A percentile compares a stretch with the other conserved stretches of the same genome.
These are phyloP conservation scores for Anastrepha ludens DNA, from an alignment of 1,140 invertebrate genomes.

Conservation along the genomic window DNA sequence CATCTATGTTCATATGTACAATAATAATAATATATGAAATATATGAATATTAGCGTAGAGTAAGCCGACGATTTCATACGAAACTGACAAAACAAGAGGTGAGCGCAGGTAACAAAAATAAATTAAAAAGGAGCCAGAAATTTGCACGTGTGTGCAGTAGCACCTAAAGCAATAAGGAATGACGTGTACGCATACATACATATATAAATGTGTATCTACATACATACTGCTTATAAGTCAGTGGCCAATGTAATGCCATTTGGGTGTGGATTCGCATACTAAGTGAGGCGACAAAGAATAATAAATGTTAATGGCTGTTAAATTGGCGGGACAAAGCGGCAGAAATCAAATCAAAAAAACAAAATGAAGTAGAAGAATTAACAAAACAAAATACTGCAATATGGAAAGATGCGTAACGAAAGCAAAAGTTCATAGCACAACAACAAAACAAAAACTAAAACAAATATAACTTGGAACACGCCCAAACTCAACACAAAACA, in stretches of 20 bases:
- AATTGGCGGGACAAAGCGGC: not conserved
- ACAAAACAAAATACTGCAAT: not conserved
- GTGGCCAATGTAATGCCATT: not conserved
- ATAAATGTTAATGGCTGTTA: not conserved
- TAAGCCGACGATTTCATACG: no score
- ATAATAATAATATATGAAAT: no score
- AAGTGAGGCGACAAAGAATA: not conserved
- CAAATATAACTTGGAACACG: not conserved
- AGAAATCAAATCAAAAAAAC: not conserved
- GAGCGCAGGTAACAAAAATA: no score
- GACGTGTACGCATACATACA: not conserved
- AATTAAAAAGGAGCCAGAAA: not conserved
- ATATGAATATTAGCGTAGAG: no score
- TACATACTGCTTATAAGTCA: not conserved
- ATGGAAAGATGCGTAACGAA: not conserved
- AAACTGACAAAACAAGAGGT: no score
- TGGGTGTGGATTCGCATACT: conserved; percentile 1
- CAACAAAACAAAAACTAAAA: not conserved
- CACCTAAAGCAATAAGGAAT: no score
- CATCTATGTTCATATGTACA: no score
- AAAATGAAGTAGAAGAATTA: not conserved
- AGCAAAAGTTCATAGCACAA: not conserved
- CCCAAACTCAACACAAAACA: not conserved
- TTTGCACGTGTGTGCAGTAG: not conserved
- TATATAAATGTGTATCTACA: not conserved